Conservation (phyloP, 1,140 invertebrate species). For the Colletes gigas region DNA sequence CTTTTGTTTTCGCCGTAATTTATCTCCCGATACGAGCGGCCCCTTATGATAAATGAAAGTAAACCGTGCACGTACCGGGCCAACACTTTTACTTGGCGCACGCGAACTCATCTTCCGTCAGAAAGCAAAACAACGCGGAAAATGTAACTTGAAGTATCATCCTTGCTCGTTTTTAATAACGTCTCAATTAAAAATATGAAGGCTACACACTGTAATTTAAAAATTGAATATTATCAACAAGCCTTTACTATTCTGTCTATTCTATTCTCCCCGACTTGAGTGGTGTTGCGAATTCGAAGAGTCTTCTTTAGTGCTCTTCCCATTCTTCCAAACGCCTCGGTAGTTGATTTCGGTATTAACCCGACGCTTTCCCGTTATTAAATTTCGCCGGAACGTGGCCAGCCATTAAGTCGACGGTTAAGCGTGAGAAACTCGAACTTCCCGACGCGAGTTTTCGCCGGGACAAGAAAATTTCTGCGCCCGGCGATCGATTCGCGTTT, state of each 20-base stretch:
- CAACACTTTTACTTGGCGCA: no score
- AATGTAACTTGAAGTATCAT: no score
- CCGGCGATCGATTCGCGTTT: not conserved
- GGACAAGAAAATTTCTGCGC: not conserved
- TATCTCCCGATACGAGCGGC: conserved; percentile 16
- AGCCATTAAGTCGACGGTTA: not conserved
- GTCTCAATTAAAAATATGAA: conserved; percentile 32
- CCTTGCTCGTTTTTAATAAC: no score
- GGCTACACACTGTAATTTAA: not conserved
- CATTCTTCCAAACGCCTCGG: no score
- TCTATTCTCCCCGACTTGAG: no score
- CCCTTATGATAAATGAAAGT: conserved; percentile 10
- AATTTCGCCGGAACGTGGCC: not conserved
- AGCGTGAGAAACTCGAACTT: not conserved
- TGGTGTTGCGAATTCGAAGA: no score
- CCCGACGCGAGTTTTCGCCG: not conserved
- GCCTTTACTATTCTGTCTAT: no score
- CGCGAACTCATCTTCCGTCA: no score
- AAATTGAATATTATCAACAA: no score
- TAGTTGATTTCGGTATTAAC: not conserved
- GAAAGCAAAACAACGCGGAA: not conserved
- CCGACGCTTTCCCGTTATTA: not conserved
- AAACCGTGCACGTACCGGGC: conserved; percentile 10
- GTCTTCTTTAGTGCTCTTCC: no score
- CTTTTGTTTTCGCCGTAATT: conserved; percentile 22